Evolutionary conservation across 2,113 vertebrate genomes (phyloP).

Genomic region (Myotis yumanensis): DNA sequence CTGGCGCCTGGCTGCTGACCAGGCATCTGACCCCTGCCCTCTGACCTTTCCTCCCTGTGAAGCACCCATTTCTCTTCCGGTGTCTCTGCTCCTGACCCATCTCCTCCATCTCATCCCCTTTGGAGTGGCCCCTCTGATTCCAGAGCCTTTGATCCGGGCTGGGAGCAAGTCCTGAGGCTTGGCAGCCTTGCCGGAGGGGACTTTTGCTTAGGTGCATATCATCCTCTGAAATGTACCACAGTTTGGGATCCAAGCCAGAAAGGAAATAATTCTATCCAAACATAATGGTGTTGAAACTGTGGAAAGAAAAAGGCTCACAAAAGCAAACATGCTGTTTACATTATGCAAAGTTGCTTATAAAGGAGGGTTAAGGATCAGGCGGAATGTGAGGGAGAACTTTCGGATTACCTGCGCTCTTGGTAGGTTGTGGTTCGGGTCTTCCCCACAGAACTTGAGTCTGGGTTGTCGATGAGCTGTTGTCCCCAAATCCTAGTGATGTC

Average conservation of each 20-base stretch:
- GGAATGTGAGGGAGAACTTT: neutral
- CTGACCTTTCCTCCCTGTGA: neutral
- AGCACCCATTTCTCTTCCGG: neutral
- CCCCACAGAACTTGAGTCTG: neutral
- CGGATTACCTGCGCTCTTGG: neutral
- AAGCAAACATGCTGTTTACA: neutral
- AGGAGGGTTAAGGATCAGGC: neutral
- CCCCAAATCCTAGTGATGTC: neutral
- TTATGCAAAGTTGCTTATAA: neutral
- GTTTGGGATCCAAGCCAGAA: constrained; percentile 45
- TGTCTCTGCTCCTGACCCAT: neutral
- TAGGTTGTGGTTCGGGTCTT: neutral
- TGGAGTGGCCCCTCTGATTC: neutral
- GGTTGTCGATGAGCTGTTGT: neutral
- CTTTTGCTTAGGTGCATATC: neutral
- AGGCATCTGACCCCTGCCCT: rapidly evolving
- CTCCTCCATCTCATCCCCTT: neutral
- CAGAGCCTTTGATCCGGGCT: neutral
- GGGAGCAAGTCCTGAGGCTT: neutral
- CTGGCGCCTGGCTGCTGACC: neutral
- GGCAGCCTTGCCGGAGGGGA: neutral
- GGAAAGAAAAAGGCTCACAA: neutral
- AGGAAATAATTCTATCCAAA: constrained; percentile 43
- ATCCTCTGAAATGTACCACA: neutral
- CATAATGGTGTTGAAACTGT: neutral